Conservation (phyloP, 1,140 invertebrate species). For the Drosophila simulans region DNA sequence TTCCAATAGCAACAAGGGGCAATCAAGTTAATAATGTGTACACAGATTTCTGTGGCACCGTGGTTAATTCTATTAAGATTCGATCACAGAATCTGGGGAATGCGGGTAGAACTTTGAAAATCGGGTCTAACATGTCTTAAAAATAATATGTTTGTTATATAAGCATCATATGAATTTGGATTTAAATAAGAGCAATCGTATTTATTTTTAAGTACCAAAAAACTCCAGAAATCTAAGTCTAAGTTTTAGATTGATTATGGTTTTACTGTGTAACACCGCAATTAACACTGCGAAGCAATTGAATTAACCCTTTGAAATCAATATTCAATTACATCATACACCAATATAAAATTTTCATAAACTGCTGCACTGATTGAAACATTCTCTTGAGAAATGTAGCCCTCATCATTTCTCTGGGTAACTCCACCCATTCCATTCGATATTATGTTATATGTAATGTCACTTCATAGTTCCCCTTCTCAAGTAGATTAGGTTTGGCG, state of each 20-base stretch:
- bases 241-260: too few species aligned
- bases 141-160: too few species aligned
- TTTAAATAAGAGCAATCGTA: neutral
- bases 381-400: slow-evolving; percentile 23
- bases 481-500: slow-evolving; percentile 66
- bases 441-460: slow-evolving; percentile 11
- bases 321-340: slow-evolving; percentile 35
- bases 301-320: slow-evolving; percentile 66
- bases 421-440: neutral
- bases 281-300: slow-evolving; percentile 22
- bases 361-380: slow-evolving; percentile 39
- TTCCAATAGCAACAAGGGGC: slow-evolving; percentile 53
- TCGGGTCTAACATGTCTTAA: too few species aligned
- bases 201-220: too few species aligned
- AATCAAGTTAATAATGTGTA: slow-evolving; percentile 60
- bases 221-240: too few species aligned
- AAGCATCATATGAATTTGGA: too few species aligned
- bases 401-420: slow-evolving; percentile 24
- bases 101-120: too few species aligned
- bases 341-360: slow-evolving; percentile 34
- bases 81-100: slow-evolving; percentile 33
- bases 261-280: too few species aligned
- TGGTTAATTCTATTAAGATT: slow-evolving; percentile 70
- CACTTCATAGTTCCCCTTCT: slow-evolving; percentile 32
- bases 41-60: slow-evolving; percentile 63